phyloP scores from a whole-genome alignment of 1,140 invertebrate species.

The Nomia melanderi region DNA sequence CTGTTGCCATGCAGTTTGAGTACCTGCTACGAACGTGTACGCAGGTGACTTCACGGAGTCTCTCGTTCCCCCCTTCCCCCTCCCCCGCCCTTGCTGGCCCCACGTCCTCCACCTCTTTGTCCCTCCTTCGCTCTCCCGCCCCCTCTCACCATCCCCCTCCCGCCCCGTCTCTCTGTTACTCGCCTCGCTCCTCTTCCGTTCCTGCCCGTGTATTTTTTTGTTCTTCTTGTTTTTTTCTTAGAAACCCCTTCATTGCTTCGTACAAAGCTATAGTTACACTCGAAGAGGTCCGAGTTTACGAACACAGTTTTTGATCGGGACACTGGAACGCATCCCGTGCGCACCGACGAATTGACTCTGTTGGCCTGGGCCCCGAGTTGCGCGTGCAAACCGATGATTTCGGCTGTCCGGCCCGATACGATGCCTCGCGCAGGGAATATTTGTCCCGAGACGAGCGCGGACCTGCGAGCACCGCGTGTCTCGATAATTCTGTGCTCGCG shows the following conservation, averaged over 20 bases:
- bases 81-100: neutral
- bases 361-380: too few species aligned
- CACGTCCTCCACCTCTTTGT: neutral
- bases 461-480: too few species aligned
- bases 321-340: slow-evolving; percentile 3
- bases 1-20: slow-evolving; percentile 64
- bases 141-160: neutral
- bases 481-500: too few species aligned
- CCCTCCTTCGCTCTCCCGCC: neutral
- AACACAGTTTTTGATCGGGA: neutral
- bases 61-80: neutral
- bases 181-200: neutral
- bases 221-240: slow-evolving; percentile 12
- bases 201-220: neutral
- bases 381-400: too few species aligned
- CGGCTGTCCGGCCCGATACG: too few species aligned
- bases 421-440: too few species aligned
- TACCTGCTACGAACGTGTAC: slow-evolving; percentile 60
- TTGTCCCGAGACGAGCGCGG: too few species aligned
- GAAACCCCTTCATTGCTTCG: slow-evolving; percentile 39
- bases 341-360: neutral
- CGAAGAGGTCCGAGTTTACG: neutral
- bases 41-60: slow-evolving; percentile 52
- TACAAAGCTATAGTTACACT: slow-evolving; percentile 39
- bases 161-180: too few species aligned